Base-by-base conservation (phyloP, 2,797 vertebrate genomes). In the Taenioides sp. region DNA sequence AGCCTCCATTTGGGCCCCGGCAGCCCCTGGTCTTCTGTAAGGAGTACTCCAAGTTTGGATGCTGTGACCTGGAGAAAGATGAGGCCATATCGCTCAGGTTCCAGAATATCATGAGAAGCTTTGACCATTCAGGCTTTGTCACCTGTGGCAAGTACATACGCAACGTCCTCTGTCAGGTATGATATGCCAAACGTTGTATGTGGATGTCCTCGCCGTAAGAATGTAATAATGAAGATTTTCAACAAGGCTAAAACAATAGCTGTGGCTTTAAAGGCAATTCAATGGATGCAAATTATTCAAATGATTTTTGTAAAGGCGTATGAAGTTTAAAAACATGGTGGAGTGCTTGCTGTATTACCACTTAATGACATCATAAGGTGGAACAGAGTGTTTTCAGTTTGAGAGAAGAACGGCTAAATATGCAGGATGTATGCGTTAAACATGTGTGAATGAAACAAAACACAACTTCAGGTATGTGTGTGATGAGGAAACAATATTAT, bases 161-260 rank as follows among this genome's bases (percentile, higher is more conserved):
- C 69, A 92, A 63, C 87, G 91, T 95, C 80, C 89, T 95, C 61
- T 95, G 94, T 71, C 94, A 94, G 93, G 94, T 95, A 88, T 89
- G 91, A 68, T 0, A 57, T 5, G 10, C 20, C 28, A 10, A 22
- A 10, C 5, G 57, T 2, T 25, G 16, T 18, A 60, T 60, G 58
- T 17, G 27, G 14, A 58, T 14, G 55, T 58, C n/a, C 20, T n/a
- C 18, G 9, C 2, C 50, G 6, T 6, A 52, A 7, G 4, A 52
- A 52, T 20, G 5, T 40, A 40, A 40, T 40, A 12, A 40, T 40
- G 37, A 40, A 40, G 37, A 40, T 40, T 40, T 37, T 40, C 12
- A 43, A 14, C 12, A 4, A 14, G 40, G 11, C 14, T 43, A 12
- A 43, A 16, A 47, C 11, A 12, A 43, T 43, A 43, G 18, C 50